phyloP scores from a whole-genome alignment of 2,113 vertebrate genomes.

The Chiloscyllium plagiosum region DNA sequence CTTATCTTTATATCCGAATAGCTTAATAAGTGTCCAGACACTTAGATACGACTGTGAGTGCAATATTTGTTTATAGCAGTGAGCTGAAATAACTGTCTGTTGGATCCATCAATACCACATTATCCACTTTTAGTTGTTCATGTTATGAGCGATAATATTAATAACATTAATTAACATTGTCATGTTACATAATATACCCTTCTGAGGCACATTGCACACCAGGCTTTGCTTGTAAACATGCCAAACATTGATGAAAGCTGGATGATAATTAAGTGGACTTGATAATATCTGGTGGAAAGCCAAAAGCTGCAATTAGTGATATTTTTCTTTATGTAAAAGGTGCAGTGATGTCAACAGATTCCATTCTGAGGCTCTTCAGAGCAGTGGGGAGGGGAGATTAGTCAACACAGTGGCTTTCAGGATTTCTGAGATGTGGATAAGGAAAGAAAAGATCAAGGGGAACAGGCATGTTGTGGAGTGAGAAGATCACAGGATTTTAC shows the following conservation, averaged over 20 bases:
- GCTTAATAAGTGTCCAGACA: too few species aligned
- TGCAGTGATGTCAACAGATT: not conserved
- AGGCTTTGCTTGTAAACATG: not conserved
- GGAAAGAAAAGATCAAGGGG: not conserved
- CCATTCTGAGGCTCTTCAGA: not conserved
- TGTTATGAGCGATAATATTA: too few species aligned
- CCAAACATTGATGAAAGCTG: not conserved
- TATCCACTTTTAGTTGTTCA: too few species aligned
- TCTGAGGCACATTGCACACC: too few species aligned
- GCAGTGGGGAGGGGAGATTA: not conserved
- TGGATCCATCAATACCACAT: too few species aligned
- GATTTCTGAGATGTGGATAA: not conserved
- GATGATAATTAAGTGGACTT: not conserved
- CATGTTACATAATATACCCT: too few species aligned
- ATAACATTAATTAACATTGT: too few species aligned
- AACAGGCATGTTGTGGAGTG: not conserved
- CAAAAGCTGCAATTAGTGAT: not conserved
- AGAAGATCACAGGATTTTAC: not conserved
- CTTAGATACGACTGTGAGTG: too few species aligned
- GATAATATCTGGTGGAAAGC: not conserved
- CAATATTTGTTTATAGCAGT: too few species aligned
- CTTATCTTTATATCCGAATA: too few species aligned
- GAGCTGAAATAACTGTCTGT: too few species aligned
- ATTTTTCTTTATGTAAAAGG: not conserved
- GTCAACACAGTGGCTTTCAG: not conserved